These are phyloP conservation scores for Archilochus colubris DNA, from an alignment of 2,113 vertebrate genomes.

Conservation along the genomic window DNA sequence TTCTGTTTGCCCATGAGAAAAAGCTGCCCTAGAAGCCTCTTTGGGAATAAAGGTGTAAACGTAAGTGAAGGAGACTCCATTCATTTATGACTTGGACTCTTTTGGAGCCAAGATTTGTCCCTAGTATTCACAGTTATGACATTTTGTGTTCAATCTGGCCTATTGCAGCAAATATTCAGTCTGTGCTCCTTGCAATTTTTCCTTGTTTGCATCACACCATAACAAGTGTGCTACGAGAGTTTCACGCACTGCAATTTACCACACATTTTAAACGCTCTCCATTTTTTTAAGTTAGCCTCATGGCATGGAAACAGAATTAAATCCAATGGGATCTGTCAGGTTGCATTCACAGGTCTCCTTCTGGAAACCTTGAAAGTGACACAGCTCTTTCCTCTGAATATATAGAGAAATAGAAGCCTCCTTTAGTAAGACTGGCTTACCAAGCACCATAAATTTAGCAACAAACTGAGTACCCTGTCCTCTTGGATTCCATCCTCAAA, in stretches of 20 bases:
- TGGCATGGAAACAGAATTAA: neutral
- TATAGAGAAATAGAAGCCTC: neutral
- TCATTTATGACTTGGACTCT: neutral
- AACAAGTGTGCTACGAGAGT: neutral
- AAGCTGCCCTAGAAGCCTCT: neutral
- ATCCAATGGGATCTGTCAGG: neutral
- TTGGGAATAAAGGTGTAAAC: neutral
- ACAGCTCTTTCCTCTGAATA: neutral
- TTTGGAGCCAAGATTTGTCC: conserved; percentile 10
- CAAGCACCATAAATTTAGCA: neutral
- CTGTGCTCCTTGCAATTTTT: neutral
- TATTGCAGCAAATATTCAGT: neutral
- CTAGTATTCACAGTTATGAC: conserved; percentile 33
- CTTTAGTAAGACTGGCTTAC: neutral
- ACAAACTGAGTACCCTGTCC: neutral
- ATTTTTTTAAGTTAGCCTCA: neutral
- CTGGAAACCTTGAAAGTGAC: neutral
- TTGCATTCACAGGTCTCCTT: neutral
- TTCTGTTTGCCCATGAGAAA: neutral
- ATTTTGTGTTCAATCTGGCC: neutral
- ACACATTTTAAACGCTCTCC: neutral
- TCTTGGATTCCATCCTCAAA: neutral
- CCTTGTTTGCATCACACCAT: conserved; percentile 38
- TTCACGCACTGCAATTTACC: neutral
- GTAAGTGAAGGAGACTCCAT: neutral